Evolutionary conservation across 53 echinoderm and acorn worm genomes (phyloP).

Genomic region (Holothuria leucospilota): DNA sequence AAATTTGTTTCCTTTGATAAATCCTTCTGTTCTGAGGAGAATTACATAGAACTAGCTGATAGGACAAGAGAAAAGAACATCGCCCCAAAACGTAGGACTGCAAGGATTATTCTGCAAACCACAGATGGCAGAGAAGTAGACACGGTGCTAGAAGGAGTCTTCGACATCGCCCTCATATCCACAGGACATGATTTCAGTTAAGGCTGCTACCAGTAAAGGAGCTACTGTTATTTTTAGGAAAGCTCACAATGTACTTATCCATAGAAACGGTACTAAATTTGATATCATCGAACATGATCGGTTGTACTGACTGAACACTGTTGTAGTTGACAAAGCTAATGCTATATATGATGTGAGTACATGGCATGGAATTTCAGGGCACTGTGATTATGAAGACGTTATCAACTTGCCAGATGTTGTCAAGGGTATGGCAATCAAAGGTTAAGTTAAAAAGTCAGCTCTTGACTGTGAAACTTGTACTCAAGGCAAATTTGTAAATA

Average conservation of each 20-base stretch:
- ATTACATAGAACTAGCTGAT: slow-evolving; percentile 44
- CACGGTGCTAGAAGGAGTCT: slow-evolving; percentile 8
- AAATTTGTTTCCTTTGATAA: slow-evolving; percentile 39
- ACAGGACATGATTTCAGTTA: slow-evolving; percentile 33
- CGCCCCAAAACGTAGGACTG: neutral
- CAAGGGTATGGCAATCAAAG: slow-evolving; percentile 47
- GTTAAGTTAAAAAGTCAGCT: neutral
- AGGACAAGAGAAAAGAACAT: slow-evolving; percentile 44
- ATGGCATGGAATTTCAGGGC: slow-evolving; percentile 39
- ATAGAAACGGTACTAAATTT: slow-evolving; percentile 10
- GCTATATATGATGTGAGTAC: neutral
- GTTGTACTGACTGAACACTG: slow-evolving; percentile 29
- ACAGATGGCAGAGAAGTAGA: too few species aligned
- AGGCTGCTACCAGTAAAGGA: too few species aligned
- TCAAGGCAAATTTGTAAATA: slow-evolving; percentile 49
- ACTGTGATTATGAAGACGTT: slow-evolving; percentile 43
- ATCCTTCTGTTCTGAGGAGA: neutral
- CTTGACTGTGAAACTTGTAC: slow-evolving; percentile 39
- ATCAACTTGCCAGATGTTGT: slow-evolving; percentile 20
- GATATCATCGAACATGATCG: slow-evolving; percentile 21
- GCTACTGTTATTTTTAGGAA: slow-evolving; percentile 14
- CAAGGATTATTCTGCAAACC: too few species aligned
- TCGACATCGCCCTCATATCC: slow-evolving; percentile 39
- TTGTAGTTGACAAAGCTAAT: slow-evolving; percentile 34
- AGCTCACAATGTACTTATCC: neutral